Evolutionary conservation across 1,140 invertebrate genomes (phyloP), one percentile per base, ranked within the genome.

Genomic region (Pygmarrhopalites habei): DNA sequence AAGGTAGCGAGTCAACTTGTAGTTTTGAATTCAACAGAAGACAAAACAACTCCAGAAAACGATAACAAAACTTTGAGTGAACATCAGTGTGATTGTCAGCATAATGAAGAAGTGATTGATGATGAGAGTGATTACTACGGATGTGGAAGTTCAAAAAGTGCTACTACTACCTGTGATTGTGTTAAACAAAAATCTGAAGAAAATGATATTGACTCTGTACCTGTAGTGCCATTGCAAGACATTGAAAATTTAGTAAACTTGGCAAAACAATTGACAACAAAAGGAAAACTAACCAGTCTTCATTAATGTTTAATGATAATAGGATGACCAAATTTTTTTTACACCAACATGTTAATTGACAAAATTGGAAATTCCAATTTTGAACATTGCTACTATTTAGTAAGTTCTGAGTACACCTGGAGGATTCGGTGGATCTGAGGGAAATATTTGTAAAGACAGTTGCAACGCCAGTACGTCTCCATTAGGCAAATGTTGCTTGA

Each of bases 1-100:
- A 89, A 89, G 77, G 86, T 67, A 14, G 67, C 67, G 19, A 65
- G 60, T 44, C 60, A 62, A 51, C 23, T 35, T 7, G 32, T 7
- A 35, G 5, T 35, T 7, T 35, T 35, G 15, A 39, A 32, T 30
- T 15, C 47, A 19, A 53, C 66, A 28, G 58, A 65, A 55, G 41
- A 19, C 14, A 65, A 62, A 19, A 1, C 30, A 12, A 10, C n/a
- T 41, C 10, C n/a, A 10, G 39, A 41, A 12, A 41, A 10, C 39
- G 39, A 12, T 12, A 41, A n/a, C 39, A 41, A n/a, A 12, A 41
- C 10, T 41, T n/a, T n/a, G n/a, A n/a, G n/a, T n/a, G n/a, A n/a
- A n/a, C n/a, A n/a, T 12, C 39, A 10, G 39, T 41, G n/a, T n/a
- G n/a, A 10, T 12, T n/a, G n/a, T 10, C n/a, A 12, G 39, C 39